These are phyloP conservation scores for Malthinus flaveolus DNA, from an alignment of 2,888 invertebrate genomes.

Conservation along the genomic window DNA sequence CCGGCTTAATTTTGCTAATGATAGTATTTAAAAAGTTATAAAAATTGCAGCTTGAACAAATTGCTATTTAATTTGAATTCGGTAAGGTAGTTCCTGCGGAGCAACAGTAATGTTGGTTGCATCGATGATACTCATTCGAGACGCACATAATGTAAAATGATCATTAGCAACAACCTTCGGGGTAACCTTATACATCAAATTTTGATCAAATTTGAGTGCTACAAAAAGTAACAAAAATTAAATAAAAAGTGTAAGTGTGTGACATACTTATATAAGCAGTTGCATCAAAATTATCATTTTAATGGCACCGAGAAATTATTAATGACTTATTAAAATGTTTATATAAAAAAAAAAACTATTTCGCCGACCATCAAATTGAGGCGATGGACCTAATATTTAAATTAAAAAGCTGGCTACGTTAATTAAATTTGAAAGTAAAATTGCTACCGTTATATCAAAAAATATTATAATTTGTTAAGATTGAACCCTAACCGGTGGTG, in stretches of 20 bases:
- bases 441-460: slow-evolving; percentile 5
- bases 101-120: slow-evolving; percentile 9
- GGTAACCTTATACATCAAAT: too few relatives aligned
- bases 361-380: background rate
- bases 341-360: background rate
- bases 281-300: too few relatives aligned
- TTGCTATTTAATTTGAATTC: slow-evolving; percentile 19
- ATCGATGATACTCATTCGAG: background rate
- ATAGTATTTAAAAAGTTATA: slow-evolving; percentile 20
- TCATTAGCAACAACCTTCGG: too few relatives aligned
- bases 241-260: too few relatives aligned
- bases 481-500: slow-evolving; percentile 19
- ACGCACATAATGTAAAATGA: too few relatives aligned
- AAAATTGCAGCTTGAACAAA: slow-evolving; percentile 22
- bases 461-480: slow-evolving; percentile 11
- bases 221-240: too few relatives aligned
- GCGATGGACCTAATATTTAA: slow-evolving; percentile 1
- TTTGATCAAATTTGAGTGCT: too few relatives aligned
- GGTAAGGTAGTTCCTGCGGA: slow-evolving; percentile 17
- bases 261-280: too few relatives aligned
- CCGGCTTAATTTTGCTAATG: slow-evolving; percentile 15
- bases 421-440: slow-evolving; percentile 7
- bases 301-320: too few relatives aligned
- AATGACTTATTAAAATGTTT: too few relatives aligned
- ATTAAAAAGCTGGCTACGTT: background rate